A percentile compares a stretch with the other conserved stretches of the same genome.
phyloP scores from a whole-genome alignment of 2,113 vertebrate species.

The Odobenus rosmarus region DNA sequence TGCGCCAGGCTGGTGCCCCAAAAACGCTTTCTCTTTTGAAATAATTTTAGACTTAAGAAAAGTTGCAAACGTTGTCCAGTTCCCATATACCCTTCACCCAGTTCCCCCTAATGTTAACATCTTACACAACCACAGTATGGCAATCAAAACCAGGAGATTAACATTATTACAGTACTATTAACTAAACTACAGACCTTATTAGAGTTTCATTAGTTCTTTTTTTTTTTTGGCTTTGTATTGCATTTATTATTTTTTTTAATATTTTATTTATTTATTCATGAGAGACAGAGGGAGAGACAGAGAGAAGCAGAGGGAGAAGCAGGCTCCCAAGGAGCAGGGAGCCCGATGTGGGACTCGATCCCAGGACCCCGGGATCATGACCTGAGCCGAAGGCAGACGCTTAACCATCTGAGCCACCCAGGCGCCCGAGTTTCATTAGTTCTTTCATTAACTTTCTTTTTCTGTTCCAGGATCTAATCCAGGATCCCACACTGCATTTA shows the following conservation, averaged over 20 bases:
- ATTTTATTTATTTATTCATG: too few relatives aligned
- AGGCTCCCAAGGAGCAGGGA: too few relatives aligned
- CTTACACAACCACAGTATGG: background rate
- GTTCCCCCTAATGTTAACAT: background rate
- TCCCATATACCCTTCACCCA: background rate
- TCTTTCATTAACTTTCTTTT: background rate
- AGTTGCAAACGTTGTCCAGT: background rate
- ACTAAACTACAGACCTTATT: background rate
- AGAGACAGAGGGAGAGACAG: too few relatives aligned
- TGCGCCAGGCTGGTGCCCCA: background rate
- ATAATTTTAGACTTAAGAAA: background rate
- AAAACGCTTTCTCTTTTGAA: background rate
- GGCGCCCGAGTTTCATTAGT: background rate
- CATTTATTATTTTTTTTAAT: too few relatives aligned
- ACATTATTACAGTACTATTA: background rate
- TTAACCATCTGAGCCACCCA: too few relatives aligned
- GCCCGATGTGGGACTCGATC: too few relatives aligned
- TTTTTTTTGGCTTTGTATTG: too few relatives aligned
- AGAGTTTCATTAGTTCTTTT: background rate
- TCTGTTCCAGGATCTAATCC: background rate
- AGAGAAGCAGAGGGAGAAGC: too few relatives aligned
- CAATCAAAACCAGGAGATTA: background rate
- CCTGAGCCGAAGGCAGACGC: too few relatives aligned
- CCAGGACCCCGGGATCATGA: too few relatives aligned
- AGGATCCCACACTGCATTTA: background rate